phyloP scores from a whole-genome alignment of 2,113 vertebrate species.

The Eleginops maclovinus region DNA sequence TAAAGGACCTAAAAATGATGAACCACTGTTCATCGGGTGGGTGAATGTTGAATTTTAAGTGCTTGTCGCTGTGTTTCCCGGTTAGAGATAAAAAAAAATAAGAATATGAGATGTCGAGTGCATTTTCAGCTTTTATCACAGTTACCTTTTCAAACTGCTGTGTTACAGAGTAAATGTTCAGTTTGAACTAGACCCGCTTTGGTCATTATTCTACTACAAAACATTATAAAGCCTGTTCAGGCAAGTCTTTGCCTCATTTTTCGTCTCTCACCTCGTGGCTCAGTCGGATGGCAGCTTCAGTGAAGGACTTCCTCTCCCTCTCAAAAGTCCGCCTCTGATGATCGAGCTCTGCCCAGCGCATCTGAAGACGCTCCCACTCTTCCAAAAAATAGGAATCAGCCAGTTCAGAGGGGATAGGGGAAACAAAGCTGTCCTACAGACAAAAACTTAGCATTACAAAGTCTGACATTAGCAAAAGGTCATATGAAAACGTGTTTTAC shows the following conservation, averaged over 20 bases:
- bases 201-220: no score
- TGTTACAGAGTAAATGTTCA: no score
- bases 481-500: background rate
- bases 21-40: background rate
- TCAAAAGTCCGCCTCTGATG: slow-evolving; percentile 82
- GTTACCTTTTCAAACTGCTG: no score
- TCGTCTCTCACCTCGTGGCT: slow-evolving; percentile 81
- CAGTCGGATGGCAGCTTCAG: slow-evolving; percentile 85
- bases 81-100: no score
- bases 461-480: background rate
- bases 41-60: background rate
- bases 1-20: background rate
- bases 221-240: background rate
- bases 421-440: slow-evolving; percentile 70
- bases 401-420: slow-evolving; percentile 64
- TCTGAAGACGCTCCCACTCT: slow-evolving; percentile 83
- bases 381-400: slow-evolving; percentile 83
- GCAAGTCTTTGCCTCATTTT: no score
- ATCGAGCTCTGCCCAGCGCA: slow-evolving; percentile 70
- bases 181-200: no score
- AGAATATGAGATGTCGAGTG: no score
- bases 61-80: no score
- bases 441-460: background rate
- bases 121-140: no score
- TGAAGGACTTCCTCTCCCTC: slow-evolving; percentile 83